Conservation (phyloP, 2,888 invertebrate genomes). For the Micropterix aruncella region DNA sequence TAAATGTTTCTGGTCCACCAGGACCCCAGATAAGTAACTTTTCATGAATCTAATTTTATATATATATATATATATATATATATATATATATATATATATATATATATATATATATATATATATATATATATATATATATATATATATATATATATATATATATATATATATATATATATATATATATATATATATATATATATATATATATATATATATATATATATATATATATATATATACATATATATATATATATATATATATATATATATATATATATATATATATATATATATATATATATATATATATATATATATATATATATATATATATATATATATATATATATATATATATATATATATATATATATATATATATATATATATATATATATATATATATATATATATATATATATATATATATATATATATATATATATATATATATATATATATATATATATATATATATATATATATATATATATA, state of each 20-base stretch:
- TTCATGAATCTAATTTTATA: no score
- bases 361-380: no score
- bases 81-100: constrained; percentile 7
- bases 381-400: no score
- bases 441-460: no score
- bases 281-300: constrained; percentile 6
- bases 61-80: constrained; percentile 7
- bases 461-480: no score
- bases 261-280: constrained; percentile 6
- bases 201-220: constrained; percentile 4
- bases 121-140: constrained; percentile 1
- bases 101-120: constrained; percentile 7
- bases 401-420: no score
- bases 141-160: background rate
- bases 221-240: constrained; percentile 6
- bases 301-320: constrained; percentile 6
- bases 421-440: no score
- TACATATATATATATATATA: constrained; percentile 5
- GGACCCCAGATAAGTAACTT: no score
- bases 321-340: background rate
- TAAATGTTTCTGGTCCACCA: no score
- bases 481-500: no score
- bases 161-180: background rate
- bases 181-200: constrained; percentile 3
- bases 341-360: no score